Base-by-base conservation (phyloP, 2,113 vertebrate species). In the Brachyhypopomus occidentalis region DNA sequence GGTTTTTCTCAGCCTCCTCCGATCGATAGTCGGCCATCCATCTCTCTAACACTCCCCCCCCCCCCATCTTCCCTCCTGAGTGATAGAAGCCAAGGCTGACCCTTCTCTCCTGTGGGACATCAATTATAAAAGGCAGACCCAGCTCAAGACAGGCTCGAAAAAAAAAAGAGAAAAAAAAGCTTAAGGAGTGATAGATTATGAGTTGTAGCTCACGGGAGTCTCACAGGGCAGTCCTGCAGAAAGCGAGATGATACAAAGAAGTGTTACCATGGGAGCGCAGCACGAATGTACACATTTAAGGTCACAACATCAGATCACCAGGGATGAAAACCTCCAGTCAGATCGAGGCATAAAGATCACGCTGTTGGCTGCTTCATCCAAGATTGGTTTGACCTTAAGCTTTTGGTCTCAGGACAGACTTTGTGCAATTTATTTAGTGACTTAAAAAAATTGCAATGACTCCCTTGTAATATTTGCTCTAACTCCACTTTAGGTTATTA, bases 11-110 rank as follows among this genome's bases (percentile, higher is more conserved):
- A 17, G 79, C 27, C 63, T 78, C 27, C 9, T 17, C 62, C 75
- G 63, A 84, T 81, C 70, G 59, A 84, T 84, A 78, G 55, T 14
- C 38, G 74, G 73, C 70, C 83, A 81, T 81, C 75, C 80, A 73
- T 82, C 76, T 84, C 71, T 62, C 76, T 69, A 77, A 81, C 25
- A 12, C 52, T 73, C 64, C 58, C 64, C 58, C 62, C 75, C 66
- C 36, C 45, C 41, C 62, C 74, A 69, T 62, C 66, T 70, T 45
- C 64, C 70, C 78, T 45, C 22, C 56, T 41, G 63, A 84, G 62
- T 78, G 76, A 84, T 70, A 56, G 70, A 84, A 76, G 75, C 48
- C 69, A 72, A 73, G 60, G 55, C 64, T 81, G 75, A 84, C 83
- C 83, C 75, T 78, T 78, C 70, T 62, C 70, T 84, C 75, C 72